These are phyloP conservation scores for Rhodeus uyekii DNA, from an alignment of 2,797 vertebrate species.

Conservation along the genomic window DNA sequence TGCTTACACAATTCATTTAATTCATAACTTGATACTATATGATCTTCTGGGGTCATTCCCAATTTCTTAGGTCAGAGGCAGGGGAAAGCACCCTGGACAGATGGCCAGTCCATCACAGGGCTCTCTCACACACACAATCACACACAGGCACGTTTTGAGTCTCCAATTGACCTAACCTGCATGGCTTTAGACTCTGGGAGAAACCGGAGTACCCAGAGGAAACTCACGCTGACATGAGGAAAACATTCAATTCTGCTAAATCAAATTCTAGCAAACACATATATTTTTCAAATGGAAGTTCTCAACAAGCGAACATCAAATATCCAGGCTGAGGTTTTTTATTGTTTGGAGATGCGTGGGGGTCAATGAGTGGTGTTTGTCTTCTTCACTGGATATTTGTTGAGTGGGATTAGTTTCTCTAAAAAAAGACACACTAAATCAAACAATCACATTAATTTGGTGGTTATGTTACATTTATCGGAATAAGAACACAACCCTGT, in stretches of 20 bases:
- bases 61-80: too few relatives aligned
- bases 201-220: too few relatives aligned
- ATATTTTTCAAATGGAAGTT: slow-evolving; percentile 19
- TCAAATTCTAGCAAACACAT: neutral
- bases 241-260: neutral
- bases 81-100: too few relatives aligned
- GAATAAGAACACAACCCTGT: neutral
- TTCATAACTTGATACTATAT: too few relatives aligned
- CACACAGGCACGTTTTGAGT: too few relatives aligned
- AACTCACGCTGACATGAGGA: too few relatives aligned
- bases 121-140: too few relatives aligned
- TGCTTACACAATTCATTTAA: too few relatives aligned
- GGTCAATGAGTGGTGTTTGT: slow-evolving; percentile 59
- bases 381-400: slow-evolving; percentile 36
- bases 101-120: too few relatives aligned
- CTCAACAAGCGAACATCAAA: slow-evolving; percentile 24
- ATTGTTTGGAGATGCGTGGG: slow-evolving; percentile 50
- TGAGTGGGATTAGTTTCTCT: slow-evolving; percentile 9
- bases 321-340: slow-evolving; percentile 61
- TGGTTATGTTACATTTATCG: neutral
- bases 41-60: too few relatives aligned
- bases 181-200: too few relatives aligned
- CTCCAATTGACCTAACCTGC: too few relatives aligned
- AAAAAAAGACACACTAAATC: neutral
- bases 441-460: neutral